phyloP scores from a whole-genome alignment of 2,888 invertebrate genomes.

The Calephelis perditalis region DNA sequence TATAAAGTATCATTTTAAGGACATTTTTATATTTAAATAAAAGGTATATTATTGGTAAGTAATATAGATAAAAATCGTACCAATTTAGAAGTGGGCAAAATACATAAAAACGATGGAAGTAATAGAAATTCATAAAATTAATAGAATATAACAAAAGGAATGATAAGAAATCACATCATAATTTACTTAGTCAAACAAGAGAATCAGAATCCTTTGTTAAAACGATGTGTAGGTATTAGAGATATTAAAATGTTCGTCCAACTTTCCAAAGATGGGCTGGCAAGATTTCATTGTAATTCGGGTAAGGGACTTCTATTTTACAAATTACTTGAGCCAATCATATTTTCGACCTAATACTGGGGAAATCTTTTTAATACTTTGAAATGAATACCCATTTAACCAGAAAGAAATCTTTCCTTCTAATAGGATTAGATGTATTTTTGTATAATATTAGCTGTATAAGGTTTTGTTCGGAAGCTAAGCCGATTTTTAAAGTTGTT shows the following conservation, averaged over 20 bases:
- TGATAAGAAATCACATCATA: background rate
- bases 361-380: too few relatives aligned
- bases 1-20: too few relatives aligned
- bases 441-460: too few relatives aligned
- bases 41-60: too few relatives aligned
- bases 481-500: too few relatives aligned
- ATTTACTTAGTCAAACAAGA: slow-evolving; percentile 61
- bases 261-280: slow-evolving; percentile 41
- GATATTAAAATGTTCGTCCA: slow-evolving; percentile 13
- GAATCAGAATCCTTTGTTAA: slow-evolving; percentile 30
- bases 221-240: slow-evolving; percentile 13
- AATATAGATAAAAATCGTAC: too few relatives aligned
- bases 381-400: background rate
- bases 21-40: too few relatives aligned
- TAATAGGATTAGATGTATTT: too few relatives aligned
- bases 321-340: slow-evolving; percentile 40
- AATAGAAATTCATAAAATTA: slow-evolving; percentile 5
- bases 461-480: too few relatives aligned
- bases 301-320: slow-evolving; percentile 34
- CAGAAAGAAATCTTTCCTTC: too few relatives aligned
- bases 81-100: too few relatives aligned
- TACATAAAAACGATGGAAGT: too few relatives aligned
- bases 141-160: background rate
- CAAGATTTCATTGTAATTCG: slow-evolving; percentile 43
- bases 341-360: slow-evolving; percentile 33